Base-by-base conservation (phyloP, 2,888 invertebrate genomes). In the Parasteatoda lunata region DNA sequence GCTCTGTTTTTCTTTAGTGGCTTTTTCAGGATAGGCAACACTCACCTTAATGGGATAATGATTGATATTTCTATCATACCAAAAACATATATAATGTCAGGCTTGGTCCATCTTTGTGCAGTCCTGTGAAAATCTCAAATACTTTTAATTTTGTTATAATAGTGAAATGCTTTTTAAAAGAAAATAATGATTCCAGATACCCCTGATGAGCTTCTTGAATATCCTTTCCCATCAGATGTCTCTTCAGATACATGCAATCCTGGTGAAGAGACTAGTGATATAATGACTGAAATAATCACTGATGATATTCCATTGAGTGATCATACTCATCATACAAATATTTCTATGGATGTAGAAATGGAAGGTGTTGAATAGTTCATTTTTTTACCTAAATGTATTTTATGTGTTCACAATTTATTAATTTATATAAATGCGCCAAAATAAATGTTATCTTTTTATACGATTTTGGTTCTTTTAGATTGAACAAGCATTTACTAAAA, bases 311-410 rank as follows among this genome's bases (percentile, higher is more conserved):
- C 86, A 51, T n/a, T 82, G 47, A 78, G 72, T 73, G 87, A 87
- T 9, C 68, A 77, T 4, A 82, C 82, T 7, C 75, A 85, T 52
- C 59, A 73, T 51, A 82, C 87, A 11, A 82, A 48, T 69, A 47
- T 73, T 51, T 87, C 87, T 13, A 87, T 87, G 87, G 87, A 87
- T 66, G 72, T 87, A 64, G 87, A 87, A 77, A 87, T 87, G 87
- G 87, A 87, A 73, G 71, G 77, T 13, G 75, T 72, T 45, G 77
- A 80, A n/a, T 80, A 65, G 76, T 73, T 15, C 65, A 49, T 15
- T 65, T 13, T n/a, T 30, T 30, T 30, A 49, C 13, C 66, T 15
- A 9, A n/a, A 52, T 51, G 48, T 15, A 65, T 48, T n/a, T 9
- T 48, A 13, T 48, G 70, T 48, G 49, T 48, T 59, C 59, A 79